phyloP scores from a whole-genome alignment of 2,888 invertebrate genomes.

The Panopea generosa region DNA sequence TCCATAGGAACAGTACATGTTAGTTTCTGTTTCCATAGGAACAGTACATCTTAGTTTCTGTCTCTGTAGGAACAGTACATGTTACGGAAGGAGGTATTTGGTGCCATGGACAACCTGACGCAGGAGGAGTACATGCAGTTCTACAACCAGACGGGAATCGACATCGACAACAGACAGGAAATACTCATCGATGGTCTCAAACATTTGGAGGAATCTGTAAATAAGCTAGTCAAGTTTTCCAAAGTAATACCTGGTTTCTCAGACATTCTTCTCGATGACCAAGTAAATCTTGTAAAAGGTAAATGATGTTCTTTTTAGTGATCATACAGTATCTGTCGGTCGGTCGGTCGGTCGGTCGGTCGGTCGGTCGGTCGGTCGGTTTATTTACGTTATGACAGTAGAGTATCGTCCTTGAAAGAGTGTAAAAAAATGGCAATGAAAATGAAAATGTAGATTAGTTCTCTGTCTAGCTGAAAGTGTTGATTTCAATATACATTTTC shows the following conservation, averaged over 20 bases:
- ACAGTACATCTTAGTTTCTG: too few relatives aligned
- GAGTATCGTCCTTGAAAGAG: too few relatives aligned
- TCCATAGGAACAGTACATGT: too few relatives aligned
- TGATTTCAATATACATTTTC: too few relatives aligned
- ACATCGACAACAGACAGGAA: slow-evolving; percentile 80
- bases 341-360: not conserved
- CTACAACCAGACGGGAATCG: slow-evolving; percentile 81
- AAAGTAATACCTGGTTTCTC: slow-evolving; percentile 82
- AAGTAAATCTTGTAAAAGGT: slow-evolving; percentile 81
- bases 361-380: too few relatives aligned
- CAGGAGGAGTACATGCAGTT: slow-evolving; percentile 79
- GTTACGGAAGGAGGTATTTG: slow-evolving; percentile 77
- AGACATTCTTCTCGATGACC: slow-evolving; percentile 78
- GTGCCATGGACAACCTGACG: slow-evolving; percentile 75
- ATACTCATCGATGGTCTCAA: slow-evolving; percentile 74
- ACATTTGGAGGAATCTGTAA: slow-evolving; percentile 77
- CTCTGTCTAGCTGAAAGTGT: too few relatives aligned
- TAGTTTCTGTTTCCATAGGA: too few relatives aligned
- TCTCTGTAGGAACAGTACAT: slow-evolving; percentile 72
- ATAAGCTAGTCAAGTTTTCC: slow-evolving; percentile 78
- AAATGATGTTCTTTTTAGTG: slow-evolving; percentile 13
- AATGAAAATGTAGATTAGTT: too few relatives aligned
- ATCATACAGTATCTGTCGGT: not conserved
- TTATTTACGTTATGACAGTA: slow-evolving; percentile 31
- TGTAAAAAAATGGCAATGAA: too few relatives aligned